These are phyloP conservation scores for Andrena dorsata DNA, from an alignment of 2,888 invertebrate species.

Conservation along the genomic window DNA sequence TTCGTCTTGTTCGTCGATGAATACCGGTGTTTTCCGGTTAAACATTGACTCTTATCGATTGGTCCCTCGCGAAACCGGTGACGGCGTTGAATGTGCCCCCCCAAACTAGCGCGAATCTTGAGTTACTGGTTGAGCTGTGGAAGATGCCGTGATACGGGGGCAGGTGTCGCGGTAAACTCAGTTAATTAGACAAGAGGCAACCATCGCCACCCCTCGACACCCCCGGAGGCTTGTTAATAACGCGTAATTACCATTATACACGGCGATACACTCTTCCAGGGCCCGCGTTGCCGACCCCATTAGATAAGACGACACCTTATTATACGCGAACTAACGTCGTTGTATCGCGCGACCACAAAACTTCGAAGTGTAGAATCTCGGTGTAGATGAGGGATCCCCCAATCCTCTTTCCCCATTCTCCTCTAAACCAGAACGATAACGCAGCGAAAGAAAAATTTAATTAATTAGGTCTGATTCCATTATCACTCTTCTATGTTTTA, in stretches of 20 bases:
- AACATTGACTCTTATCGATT: constrained; percentile 35
- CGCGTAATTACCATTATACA: constrained; percentile 85
- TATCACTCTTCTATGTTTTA: background rate
- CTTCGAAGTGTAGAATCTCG: constrained; percentile 61
- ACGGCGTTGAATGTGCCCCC: constrained; percentile 46
- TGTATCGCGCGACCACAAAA: constrained; percentile 71
- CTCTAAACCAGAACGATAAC: constrained; percentile 32
- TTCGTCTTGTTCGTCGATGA: background rate
- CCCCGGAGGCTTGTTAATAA: constrained; percentile 85
- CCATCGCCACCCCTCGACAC: constrained; percentile 79
- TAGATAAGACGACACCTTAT: constrained; percentile 85
- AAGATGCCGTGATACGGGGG: constrained; percentile 83
- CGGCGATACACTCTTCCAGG: constrained; percentile 84
- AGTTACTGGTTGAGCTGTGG: constrained; percentile 83
- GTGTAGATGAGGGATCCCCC: constrained; percentile 40
- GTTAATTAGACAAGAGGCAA: constrained; percentile 85
- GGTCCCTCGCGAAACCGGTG: constrained; percentile 33
- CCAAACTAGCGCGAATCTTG: constrained; percentile 80
- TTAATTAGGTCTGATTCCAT: constrained; percentile 3
- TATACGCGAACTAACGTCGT: constrained; percentile 78
- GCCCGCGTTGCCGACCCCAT: constrained; percentile 82
- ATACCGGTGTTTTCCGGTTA: background rate
- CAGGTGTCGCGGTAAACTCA: constrained; percentile 85
- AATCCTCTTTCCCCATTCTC: constrained; percentile 39
- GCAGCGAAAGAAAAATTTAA: constrained; percentile 1